Percentiles rank a stretch among this genome's conserved stretches.
Evolutionary conservation across 2,888 invertebrate species (phyloP).

Genomic region (Ormyrus thymus): DNA sequence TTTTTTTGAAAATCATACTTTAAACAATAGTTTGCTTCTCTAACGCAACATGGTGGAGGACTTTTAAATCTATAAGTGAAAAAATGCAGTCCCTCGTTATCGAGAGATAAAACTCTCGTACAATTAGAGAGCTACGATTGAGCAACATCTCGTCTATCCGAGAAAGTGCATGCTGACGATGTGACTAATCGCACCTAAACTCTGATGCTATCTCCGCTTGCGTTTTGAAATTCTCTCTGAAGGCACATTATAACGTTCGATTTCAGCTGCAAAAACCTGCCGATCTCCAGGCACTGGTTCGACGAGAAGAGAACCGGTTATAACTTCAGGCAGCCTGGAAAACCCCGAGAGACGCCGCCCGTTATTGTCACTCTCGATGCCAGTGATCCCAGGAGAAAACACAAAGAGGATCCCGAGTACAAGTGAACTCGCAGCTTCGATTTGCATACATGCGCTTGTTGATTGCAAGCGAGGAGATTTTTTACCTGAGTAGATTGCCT

Average conservation of each 20-base stretch:
- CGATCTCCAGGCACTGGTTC: conserved; percentile 57
- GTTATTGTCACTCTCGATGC: conserved; percentile 63
- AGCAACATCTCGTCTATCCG: no score
- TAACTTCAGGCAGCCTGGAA: conserved; percentile 60
- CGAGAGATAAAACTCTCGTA: neutral
- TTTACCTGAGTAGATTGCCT: no score
- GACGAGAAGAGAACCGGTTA: conserved; percentile 59
- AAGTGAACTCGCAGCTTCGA: conserved; percentile 28
- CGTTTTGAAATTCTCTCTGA: conserved; percentile 25
- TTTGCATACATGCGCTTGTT: neutral
- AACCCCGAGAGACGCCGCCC: conserved; percentile 60
- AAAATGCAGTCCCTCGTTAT: neutral
- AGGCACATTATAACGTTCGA: conserved; percentile 36
- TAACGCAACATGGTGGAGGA: no score
- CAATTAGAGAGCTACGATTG: no score
- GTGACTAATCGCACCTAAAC: conserved; percentile 20
- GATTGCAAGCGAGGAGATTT: neutral
- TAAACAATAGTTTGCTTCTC: no score
- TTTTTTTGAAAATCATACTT: no score
- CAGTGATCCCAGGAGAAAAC: conserved; percentile 67
- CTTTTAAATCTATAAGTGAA: no score
- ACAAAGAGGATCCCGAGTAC: conserved; percentile 68
- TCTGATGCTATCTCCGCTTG: neutral
- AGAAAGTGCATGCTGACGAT: conserved; percentile 25
- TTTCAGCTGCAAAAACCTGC: conserved; percentile 64